These are phyloP conservation scores for Baryphthengus martii DNA, from an alignment of 2,113 vertebrate genomes.

Conservation along the genomic window DNA sequence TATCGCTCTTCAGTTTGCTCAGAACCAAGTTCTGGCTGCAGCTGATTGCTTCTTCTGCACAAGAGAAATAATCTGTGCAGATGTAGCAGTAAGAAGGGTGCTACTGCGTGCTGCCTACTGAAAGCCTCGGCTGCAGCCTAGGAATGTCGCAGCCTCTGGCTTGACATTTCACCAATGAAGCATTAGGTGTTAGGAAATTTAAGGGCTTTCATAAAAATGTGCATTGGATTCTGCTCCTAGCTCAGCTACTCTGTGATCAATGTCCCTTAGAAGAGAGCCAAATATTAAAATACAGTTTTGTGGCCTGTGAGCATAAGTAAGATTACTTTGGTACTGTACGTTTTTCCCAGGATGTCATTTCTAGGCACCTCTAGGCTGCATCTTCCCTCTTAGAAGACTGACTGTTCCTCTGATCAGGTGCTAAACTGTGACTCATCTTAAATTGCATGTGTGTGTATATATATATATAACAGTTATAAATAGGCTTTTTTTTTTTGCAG, in stretches of 20 bases:
- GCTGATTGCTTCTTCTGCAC: background rate
- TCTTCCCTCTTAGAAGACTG: background rate
- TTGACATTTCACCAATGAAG: background rate
- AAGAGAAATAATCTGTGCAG: background rate
- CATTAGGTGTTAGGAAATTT: background rate
- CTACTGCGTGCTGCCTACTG: background rate
- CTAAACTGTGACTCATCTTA: conserved; percentile 5
- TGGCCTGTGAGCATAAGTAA: background rate
- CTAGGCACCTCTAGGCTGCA: background rate
- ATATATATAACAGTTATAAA: conserved; percentile 10
- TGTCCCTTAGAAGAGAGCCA: background rate
- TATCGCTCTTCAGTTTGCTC: background rate
- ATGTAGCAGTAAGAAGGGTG: background rate
- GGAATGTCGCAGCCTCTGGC: background rate
- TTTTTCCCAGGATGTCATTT: background rate
- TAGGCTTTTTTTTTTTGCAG: background rate
- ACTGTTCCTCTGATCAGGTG: background rate
- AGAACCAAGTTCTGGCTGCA: background rate
- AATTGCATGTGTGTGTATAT: no score
- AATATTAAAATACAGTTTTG: background rate
- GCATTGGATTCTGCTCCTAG: background rate
- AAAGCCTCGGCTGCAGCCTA: background rate
- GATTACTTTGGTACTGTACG: background rate
- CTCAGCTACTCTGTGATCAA: background rate
- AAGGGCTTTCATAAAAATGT: background rate